Evolutionary conservation across 35 echinoderm and acorn worm genomes (phyloP).

Genomic region (Heliocidaris tuberculata): DNA sequence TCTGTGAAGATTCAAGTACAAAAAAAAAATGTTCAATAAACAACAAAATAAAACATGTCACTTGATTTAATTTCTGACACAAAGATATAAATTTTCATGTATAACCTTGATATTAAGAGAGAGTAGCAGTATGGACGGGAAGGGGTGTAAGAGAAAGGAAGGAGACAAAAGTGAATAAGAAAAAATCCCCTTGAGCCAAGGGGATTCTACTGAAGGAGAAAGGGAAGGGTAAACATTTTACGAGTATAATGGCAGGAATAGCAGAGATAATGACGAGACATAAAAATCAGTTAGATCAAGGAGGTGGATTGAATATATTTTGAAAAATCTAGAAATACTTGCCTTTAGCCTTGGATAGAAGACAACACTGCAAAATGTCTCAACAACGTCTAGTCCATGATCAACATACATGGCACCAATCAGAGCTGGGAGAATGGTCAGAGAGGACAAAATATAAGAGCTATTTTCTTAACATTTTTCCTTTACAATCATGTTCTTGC

Average conservation of each 20-base stretch:
- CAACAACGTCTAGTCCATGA: slow-evolving; percentile 68
- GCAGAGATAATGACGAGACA: background rate
- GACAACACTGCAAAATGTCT: slow-evolving; percentile 80
- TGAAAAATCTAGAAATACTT: background rate
- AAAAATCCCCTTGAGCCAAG: too few species aligned
- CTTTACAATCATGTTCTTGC: too few species aligned
- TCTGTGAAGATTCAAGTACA: background rate
- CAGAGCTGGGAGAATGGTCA: slow-evolving; percentile 66
- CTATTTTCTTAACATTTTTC: background rate
- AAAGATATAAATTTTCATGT: too few species aligned
- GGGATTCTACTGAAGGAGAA: background rate
- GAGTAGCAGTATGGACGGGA: too few species aligned
- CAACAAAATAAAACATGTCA: background rate
- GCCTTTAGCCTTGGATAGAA: slow-evolving; percentile 91
- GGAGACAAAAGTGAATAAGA: background rate
- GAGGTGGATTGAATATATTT: too few species aligned
- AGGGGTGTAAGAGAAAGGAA: background rate
- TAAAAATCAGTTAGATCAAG: too few species aligned
- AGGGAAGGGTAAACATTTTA: background rate
- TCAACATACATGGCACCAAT: slow-evolving; percentile 96
- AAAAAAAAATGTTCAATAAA: background rate
- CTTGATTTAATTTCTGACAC: background rate
- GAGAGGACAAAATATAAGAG: background rate
- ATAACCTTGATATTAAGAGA: too few species aligned
- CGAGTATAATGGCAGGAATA: background rate